Conservation (phyloP, 2,888 invertebrate genomes). For the Schizaphis graminum region DNA sequence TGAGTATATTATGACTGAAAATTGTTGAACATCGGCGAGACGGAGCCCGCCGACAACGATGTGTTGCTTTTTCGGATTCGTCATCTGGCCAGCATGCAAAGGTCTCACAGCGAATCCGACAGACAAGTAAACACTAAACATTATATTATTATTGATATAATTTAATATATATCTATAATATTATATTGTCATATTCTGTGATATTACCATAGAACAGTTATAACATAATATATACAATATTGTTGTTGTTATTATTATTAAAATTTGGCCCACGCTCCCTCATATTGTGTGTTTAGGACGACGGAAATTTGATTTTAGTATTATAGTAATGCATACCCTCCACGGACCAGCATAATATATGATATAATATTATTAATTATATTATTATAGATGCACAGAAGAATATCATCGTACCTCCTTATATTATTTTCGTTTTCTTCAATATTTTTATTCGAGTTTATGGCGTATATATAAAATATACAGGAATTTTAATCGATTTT, state of each 20-base stretch:
- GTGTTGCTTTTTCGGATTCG: constrained; percentile 10
- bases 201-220: too few relatives aligned
- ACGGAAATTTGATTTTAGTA: constrained; percentile 35
- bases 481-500: constrained; percentile 25
- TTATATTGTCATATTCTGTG: background rate
- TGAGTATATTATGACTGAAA: background rate
- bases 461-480: background rate
- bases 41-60: too few relatives aligned
- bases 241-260: background rate
- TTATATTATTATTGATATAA: background rate
- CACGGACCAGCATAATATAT: background rate
- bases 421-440: background rate
- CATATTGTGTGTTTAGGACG: background rate
- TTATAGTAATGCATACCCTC: background rate
- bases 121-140: background rate
- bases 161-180: background rate
- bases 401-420: background rate
- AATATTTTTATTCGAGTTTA: background rate
- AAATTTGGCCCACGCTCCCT: background rate
- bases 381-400: background rate
- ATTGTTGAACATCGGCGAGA: background rate
- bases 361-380: constrained; percentile 14
- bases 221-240: background rate
- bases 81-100: constrained; percentile 21
- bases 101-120: constrained; percentile 29